Evolutionary conservation across 2,888 invertebrate species (phyloP).

Genomic region (Panzeria rudis): DNA sequence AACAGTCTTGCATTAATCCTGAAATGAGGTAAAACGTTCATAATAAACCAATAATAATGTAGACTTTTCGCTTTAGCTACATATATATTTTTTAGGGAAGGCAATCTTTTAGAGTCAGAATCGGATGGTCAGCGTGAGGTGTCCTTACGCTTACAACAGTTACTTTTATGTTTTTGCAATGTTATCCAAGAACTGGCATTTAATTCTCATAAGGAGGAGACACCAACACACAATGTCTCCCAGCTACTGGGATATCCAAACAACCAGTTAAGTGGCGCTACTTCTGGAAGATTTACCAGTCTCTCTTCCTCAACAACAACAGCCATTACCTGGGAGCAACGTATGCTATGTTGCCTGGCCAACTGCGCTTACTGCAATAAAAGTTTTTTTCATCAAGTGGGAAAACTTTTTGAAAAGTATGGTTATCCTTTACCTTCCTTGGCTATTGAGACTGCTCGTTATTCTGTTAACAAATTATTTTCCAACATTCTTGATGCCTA

Average conservation of each 20-base stretch:
- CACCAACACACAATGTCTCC: conserved; percentile 85
- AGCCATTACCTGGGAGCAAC: conserved; percentile 89
- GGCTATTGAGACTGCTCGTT: conserved; percentile 88
- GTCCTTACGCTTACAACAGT: conserved; percentile 85
- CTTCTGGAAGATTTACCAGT: conserved; percentile 76
- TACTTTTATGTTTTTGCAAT: conserved; percentile 86
- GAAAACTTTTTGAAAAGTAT: conserved; percentile 86
- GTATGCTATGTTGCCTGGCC: conserved; percentile 92
- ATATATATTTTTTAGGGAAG: conserved; percentile 81
- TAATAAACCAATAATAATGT: background rate
- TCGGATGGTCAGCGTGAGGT: conserved; percentile 83
- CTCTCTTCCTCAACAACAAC: conserved; percentile 70
- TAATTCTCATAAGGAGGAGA: conserved; percentile 87
- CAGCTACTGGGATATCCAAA: conserved; percentile 87
- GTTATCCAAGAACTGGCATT: conserved; percentile 90
- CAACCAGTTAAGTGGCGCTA: conserved; percentile 77
- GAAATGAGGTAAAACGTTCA: conserved; percentile 86
- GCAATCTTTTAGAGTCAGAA: conserved; percentile 83
- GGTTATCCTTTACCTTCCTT: conserved; percentile 90
- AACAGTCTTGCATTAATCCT: conserved; percentile 89
- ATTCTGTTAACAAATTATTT: conserved; percentile 85
- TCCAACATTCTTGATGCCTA: conserved; percentile 89
- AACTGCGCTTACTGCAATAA: conserved; percentile 94
- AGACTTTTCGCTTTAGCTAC: too few species aligned
- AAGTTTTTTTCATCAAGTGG: conserved; percentile 89